Conservation (phyloP, 2,113 vertebrate genomes). For the Cervus canadensis region DNA sequence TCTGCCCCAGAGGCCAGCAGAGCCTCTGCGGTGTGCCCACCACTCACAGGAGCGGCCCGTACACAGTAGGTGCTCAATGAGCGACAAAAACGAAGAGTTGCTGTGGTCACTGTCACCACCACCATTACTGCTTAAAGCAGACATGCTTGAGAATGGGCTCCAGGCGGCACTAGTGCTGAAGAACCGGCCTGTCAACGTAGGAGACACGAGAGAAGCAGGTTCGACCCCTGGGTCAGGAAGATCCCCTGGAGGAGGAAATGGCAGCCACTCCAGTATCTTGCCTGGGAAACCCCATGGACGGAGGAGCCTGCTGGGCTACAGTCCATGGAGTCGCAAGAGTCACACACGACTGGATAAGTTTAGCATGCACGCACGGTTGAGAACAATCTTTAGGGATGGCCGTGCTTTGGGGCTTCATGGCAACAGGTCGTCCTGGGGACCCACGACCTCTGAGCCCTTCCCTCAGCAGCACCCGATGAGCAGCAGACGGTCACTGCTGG, state of each 20-base stretch:
- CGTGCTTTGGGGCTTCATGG: not conserved
- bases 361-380: accelerated
- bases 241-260: not conserved
- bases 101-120: accelerated
- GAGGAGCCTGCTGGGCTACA: not conserved
- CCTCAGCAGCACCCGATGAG: not conserved
- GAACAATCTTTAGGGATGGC: not conserved
- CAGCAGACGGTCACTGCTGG: not conserved
- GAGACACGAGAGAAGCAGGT: accelerated
- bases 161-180: accelerated
- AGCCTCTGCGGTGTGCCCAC: accelerated
- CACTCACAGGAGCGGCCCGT: accelerated
- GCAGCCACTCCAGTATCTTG: not conserved
- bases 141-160: accelerated
- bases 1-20: not conserved
- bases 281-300: not conserved
- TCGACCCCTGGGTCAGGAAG: not conserved
- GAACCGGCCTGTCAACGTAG: not conserved
- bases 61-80: not conserved
- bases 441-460: not conserved
- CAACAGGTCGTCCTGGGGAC: not conserved
- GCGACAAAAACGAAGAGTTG: too few species aligned
- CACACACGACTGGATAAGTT: not conserved
- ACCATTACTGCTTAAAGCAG: not conserved
- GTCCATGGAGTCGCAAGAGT: not conserved